Evolutionary conservation across 2,113 vertebrate genomes (phyloP).

Genomic region (Pteruthius melanotis): DNA sequence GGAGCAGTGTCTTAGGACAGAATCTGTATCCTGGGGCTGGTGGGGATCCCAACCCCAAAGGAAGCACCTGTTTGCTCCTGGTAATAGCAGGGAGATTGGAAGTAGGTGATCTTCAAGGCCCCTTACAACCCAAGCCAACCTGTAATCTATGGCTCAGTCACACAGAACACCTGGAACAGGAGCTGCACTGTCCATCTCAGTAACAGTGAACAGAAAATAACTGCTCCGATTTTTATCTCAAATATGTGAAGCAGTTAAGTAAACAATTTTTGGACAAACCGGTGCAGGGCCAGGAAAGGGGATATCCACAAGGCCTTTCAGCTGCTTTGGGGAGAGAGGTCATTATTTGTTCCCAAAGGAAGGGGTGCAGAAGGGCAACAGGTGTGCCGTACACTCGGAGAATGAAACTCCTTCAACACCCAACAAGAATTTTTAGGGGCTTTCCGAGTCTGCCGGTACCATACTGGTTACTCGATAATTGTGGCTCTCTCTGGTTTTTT

Average conservation of each 20-base stretch:
- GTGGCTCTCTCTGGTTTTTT: not conserved
- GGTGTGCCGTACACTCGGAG: accelerated
- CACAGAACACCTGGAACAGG: not conserved
- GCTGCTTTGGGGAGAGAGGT: accelerated
- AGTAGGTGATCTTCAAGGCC: not conserved
- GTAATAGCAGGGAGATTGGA: not conserved
- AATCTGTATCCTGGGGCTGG: accelerated
- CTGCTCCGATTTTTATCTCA: not conserved
- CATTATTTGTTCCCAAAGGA: not conserved
- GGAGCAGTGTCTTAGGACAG: accelerated
- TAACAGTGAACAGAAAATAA: not conserved
- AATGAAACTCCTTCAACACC: not conserved
- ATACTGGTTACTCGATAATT: accelerated
- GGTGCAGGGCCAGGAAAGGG: not conserved
- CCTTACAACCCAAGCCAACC: not conserved
- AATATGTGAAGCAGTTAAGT: not conserved
- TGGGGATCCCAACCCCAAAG: not conserved
- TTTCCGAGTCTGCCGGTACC: not conserved
- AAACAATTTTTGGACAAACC: not conserved
- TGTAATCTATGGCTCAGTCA: not conserved
- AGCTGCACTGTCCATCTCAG: accelerated
- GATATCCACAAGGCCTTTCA: not conserved
- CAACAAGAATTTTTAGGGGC: not conserved
- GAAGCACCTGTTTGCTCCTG: not conserved
- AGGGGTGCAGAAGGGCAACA: not conserved